Base-by-base conservation (phyloP, 1,140 invertebrate genomes). In the Nasonia giraulti region DNA sequence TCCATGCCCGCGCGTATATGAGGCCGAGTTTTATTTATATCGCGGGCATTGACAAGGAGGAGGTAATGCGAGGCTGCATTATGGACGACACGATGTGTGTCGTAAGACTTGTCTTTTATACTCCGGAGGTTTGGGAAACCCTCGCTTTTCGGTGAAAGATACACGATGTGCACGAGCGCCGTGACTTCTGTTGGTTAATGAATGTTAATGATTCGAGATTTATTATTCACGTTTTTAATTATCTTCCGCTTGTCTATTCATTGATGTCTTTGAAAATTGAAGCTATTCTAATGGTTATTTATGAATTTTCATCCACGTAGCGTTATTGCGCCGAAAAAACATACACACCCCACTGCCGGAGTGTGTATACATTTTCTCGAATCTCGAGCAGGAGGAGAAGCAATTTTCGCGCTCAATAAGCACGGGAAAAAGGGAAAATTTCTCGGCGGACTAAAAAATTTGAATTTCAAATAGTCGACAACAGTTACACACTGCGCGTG, bases 391-490 rank as follows among this genome's bases (percentile, higher is more conserved):
- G 20, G 6, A 62, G 20, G 17, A 62, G 20, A 3, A n/a, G 55
- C 55, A n/a, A 62, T 62, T n/a, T 62, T 62, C 55, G 55, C 17
- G 55, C 55, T 62, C 55, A 62, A 62, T 62, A 62, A 73, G 33
- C 27, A 11, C 27, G 1, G 27, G 33, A 33, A 33, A 8, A 33
- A 27, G 23, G 23, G 69, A 73, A 73, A 73, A 73, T 73, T 73
- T 37, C 27, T 37, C 69, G 17, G 69, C 69, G 31, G 20, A 33
- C 10, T 47, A 68, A 68, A 11, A 44, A 77, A 77, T 77, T 77
- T 77, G 20, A 47, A 77, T 77, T 55, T 47, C 75, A 50, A 77
- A 77, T 50, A 50, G 12, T 31, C 33, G 40, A 44, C 37, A 40
- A 20, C 37, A 40, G 73, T 74, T 31, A 74, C 37, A 74, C 20